These are phyloP conservation scores for Gymnoscopelus microlampas DNA, from an alignment of 2,797 vertebrate genomes.

Conservation along the genomic window DNA sequence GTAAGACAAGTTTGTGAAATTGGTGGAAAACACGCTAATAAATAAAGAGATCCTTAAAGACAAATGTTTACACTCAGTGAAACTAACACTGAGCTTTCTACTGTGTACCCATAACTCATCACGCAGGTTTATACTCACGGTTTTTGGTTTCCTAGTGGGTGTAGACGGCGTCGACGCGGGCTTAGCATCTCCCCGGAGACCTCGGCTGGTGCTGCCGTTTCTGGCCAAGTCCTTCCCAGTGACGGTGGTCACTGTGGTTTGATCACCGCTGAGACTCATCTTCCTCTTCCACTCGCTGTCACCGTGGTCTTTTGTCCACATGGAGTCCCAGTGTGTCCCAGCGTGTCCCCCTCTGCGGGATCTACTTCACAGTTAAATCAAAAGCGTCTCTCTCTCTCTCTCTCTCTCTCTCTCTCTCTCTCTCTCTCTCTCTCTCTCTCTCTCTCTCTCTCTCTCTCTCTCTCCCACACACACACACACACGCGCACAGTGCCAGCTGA, in stretches of 20 bases:
- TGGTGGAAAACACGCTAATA: too few species aligned
- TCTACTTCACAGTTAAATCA: slow-evolving; percentile 27
- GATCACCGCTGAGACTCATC: slow-evolving; percentile 62
- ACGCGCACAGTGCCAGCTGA: slow-evolving; percentile 15
- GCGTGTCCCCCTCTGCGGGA: too few species aligned
- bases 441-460: slow-evolving; percentile 33
- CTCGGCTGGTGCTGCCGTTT: slow-evolving; percentile 37
- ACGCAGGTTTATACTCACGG: slow-evolving; percentile 76
- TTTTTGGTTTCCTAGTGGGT: slow-evolving; percentile 87
- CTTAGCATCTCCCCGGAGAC: slow-evolving; percentile 53
- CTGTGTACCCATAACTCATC: too few species aligned
- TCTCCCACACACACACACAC: slow-evolving; percentile 5
- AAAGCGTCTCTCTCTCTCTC: slow-evolving; percentile 22
- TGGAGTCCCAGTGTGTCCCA: too few species aligned
- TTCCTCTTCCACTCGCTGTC: slow-evolving; percentile 11
- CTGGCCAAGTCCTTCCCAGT: slow-evolving; percentile 50
- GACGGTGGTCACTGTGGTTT: slow-evolving; percentile 46
- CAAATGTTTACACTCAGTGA: too few species aligned
- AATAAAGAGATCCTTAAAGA: too few species aligned
- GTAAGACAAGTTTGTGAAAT: too few species aligned
- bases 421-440: slow-evolving; percentile 20
- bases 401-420: not conserved
- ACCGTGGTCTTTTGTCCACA: too few species aligned
- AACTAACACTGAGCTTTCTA: too few species aligned
- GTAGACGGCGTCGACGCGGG: slow-evolving; percentile 71